A percentile compares a stretch with the other conserved stretches of the same genome.
Conservation (phyloP, 2,113 vertebrate species). For the Coracopsis vasa region DNA sequence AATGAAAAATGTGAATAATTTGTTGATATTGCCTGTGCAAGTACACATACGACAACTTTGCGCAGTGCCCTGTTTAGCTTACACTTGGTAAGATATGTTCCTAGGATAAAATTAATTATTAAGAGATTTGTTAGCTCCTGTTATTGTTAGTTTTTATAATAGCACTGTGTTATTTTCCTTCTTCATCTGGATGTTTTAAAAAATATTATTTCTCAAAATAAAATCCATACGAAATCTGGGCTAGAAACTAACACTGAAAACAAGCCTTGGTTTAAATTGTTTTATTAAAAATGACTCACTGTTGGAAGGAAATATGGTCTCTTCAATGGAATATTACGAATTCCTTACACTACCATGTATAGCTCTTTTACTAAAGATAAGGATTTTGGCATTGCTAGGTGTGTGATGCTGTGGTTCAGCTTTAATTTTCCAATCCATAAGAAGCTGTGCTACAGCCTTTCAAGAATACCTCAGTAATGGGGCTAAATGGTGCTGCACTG, state of each 20-base stretch:
- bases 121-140: neutral
- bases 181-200: neutral
- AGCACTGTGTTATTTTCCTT: neutral
- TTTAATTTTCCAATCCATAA: neutral
- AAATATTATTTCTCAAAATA: neutral
- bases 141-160: neutral
- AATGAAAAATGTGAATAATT: neutral
- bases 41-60: neutral
- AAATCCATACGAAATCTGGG: neutral
- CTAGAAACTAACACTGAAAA: neutral
- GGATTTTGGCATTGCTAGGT: neutral
- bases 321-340: neutral
- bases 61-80: neutral
- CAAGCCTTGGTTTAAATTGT: neutral
- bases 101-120: conserved; percentile 6
- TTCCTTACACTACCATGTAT: neutral
- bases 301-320: neutral
- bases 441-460: neutral
- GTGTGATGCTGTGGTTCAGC: neutral
- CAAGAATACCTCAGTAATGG: neutral
- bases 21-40: neutral
- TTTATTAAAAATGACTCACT: neutral
- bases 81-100: neutral
- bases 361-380: neutral
- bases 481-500: neutral